Base-by-base conservation (phyloP, 2,797 vertebrate species). In the Botia kubotai region DNA sequence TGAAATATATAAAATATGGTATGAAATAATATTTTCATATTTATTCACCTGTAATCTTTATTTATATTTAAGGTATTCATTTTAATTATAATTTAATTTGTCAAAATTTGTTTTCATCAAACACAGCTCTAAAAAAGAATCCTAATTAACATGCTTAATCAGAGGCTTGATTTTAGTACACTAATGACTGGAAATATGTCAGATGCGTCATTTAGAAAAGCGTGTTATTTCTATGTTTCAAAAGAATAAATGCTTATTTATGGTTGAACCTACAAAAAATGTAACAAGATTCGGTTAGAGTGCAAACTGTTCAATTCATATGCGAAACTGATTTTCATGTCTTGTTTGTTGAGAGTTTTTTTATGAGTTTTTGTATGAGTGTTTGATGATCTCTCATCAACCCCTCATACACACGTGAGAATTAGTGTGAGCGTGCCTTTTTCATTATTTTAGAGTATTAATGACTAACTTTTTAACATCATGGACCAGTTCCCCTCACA, bases 401-500 rank as follows among this genome's bases (percentile, higher is more conserved):
- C 57, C 70, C 33, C 48, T 33, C 21, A 6, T 67, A 29, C 66
- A 65, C 33, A 46, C 58, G 23, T 71, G 46, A 60, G 33, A 74
- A 73, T 65, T 12, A 36, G 12, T 78, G 33, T 6, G 58, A 77
- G 53, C 70, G 62, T 80, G 78, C 60, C 62, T 67, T 57, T 7
- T 23, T 80, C 26, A 33, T 65, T 55, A 87, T 86, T 85, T 87
- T 87, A 89, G 76, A 75, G 86, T 86, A 92, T 90, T 90, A 92
- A 93, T 93, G 85, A 91, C 93, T 93, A 93, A 93, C 93, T 89
- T 82, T 90, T 90, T 91, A 90, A 90, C 78, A 66, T 80, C 50
- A 14, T 43, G 62, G 46, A 70, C 87, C 88, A 85, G 86, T 89
- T 89, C 86, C 87, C 88, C 82, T 88, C 89, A 86, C 81, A 82